Percentiles rank a stretch among this genome's conserved stretches.
Evolutionary conservation across 1,140 invertebrate genomes (phyloP).

Genomic region (Scaptomyza pallida): DNA sequence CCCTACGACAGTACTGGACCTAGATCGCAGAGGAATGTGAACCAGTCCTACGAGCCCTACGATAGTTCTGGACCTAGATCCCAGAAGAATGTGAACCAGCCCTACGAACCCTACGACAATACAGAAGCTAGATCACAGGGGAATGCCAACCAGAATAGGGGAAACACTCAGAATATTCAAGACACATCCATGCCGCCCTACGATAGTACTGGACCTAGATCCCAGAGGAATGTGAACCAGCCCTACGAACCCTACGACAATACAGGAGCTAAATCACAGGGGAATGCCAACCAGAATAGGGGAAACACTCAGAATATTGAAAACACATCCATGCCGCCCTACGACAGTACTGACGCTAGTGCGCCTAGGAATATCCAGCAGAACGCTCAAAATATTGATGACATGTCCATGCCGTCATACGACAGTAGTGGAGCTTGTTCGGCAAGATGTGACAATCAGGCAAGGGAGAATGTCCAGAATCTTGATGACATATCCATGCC

Average conservation of each 20-base stretch:
- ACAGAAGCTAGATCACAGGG: too few relatives aligned
- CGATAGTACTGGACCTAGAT: background rate
- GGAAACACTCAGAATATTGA: conserved; percentile 14
- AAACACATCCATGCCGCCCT: conserved; percentile 36
- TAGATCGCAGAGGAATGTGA: too few relatives aligned
- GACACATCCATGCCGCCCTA: conserved; percentile 36
- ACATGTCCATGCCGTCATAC: conserved; percentile 36
- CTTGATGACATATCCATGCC: conserved; percentile 45
- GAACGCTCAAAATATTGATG: conserved; percentile 14
- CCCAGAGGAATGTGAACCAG: too few relatives aligned
- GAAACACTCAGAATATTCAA: conserved; percentile 14
- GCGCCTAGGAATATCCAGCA: too few relatives aligned
- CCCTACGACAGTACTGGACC: background rate
- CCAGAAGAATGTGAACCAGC: too few relatives aligned
- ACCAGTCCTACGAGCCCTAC: too few relatives aligned
- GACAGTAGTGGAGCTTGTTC: background rate
- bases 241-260: background rate
- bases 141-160: too few relatives aligned
- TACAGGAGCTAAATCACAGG: conserved; percentile 1
- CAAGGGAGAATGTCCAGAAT: background rate
- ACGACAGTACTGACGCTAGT: background rate
- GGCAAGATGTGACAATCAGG: too few relatives aligned
- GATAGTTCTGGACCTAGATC: too few relatives aligned
- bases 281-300: too few relatives aligned
- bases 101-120: background rate